phyloP scores from a whole-genome alignment of 2,888 invertebrate species.

The Melanchra persicariae region DNA sequence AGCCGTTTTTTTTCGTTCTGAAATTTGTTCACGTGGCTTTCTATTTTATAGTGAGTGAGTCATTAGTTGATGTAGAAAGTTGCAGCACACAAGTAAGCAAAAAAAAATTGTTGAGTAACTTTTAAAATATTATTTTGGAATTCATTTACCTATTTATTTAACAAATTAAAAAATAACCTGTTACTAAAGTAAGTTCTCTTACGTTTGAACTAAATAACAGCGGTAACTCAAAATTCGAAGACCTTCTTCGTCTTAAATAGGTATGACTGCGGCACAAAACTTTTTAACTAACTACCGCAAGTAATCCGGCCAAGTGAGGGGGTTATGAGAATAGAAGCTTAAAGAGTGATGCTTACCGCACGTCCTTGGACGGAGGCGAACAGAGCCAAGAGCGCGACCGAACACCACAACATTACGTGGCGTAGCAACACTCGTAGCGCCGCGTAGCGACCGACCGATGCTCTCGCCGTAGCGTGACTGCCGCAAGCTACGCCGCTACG shows the following conservation, averaged over 20 bases:
- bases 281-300: slow-evolving; percentile 62
- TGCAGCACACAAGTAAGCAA: background rate
- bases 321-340: slow-evolving; percentile 59
- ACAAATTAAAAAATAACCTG: background rate
- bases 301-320: slow-evolving; percentile 43
- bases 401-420: slow-evolving; percentile 85
- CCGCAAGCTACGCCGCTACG: slow-evolving; percentile 80
- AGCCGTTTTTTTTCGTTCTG: background rate
- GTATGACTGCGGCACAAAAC: slow-evolving; percentile 54
- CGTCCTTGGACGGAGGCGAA: slow-evolving; percentile 87
- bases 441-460: slow-evolving; percentile 80
- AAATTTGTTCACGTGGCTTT: background rate
- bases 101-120: background rate
- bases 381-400: slow-evolving; percentile 83
- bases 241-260: slow-evolving; percentile 20
- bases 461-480: slow-evolving; percentile 85
- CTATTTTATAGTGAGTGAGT: too few relatives aligned
- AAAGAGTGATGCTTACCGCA: slow-evolving; percentile 84
- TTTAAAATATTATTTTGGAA: background rate
- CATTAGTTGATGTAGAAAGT: background rate
- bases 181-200: background rate
- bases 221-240: slow-evolving; percentile 23
- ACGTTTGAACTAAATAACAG: background rate
- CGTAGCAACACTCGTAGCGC: slow-evolving; percentile 72
- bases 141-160: background rate